phyloP scores from a whole-genome alignment of 2,797 vertebrate genomes.

The Syndactyla subalaris region DNA sequence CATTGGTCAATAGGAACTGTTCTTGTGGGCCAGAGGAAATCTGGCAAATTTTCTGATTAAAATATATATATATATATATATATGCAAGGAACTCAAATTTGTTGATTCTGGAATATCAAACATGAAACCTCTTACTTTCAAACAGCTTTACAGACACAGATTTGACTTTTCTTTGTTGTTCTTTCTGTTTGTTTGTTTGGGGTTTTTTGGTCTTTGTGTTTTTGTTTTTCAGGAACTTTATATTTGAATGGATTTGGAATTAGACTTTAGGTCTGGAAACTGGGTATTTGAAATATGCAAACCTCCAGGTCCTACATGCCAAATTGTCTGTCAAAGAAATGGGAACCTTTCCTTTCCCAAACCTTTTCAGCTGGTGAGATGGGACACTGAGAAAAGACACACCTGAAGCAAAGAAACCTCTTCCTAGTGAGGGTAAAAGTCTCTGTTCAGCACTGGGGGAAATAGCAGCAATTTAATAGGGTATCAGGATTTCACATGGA shows the following conservation, averaged over 20 bases:
- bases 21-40: background rate
- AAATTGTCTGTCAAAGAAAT: background rate
- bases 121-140: background rate
- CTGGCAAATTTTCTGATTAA: background rate
- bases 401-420: background rate
- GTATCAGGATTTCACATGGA: background rate
- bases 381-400: background rate
- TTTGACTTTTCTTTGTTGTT: background rate
- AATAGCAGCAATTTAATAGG: rapidly evolving
- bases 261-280: background rate
- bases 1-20: background rate
- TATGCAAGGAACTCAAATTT: background rate
- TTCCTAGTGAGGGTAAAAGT: background rate
- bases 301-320: background rate
- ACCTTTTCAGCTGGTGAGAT: background rate
- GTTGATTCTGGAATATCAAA: background rate
- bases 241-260: background rate
- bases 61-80: rapidly evolving
- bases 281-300: background rate
- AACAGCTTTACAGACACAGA: background rate
- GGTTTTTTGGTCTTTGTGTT: too few relatives aligned
- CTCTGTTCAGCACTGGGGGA: background rate
- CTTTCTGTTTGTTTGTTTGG: background rate
- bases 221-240: background rate
- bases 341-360: background rate